phyloP scores from a whole-genome alignment of 2,113 vertebrate species.

The Psammodynastes pulverulentus region DNA sequence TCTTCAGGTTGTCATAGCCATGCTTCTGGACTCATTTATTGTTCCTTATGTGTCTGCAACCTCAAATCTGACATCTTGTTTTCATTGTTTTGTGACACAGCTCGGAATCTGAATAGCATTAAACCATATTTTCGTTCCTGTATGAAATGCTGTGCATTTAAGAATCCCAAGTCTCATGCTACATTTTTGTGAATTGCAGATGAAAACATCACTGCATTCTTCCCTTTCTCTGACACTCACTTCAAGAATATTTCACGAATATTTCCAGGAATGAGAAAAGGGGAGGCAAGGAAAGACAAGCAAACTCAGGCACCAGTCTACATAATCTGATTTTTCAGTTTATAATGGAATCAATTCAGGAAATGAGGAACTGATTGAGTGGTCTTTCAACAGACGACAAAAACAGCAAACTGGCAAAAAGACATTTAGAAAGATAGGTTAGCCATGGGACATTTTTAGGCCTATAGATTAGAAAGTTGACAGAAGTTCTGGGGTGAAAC shows the following conservation, averaged over 20 bases:
- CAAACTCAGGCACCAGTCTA: neutral
- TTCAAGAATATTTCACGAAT: neutral
- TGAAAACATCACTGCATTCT: neutral
- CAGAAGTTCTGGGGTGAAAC: neutral
- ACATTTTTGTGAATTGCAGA: neutral
- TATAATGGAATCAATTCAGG: neutral
- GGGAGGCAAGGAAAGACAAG: neutral
- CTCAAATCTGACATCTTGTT: neutral
- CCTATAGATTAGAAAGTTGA: neutral
- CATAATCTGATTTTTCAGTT: neutral
- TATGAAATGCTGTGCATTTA: neutral
- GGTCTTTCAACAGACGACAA: neutral
- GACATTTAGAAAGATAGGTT: neutral
- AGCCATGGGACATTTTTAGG: neutral
- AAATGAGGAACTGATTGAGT: neutral
- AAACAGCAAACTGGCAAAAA: neutral
- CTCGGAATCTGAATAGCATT: neutral
- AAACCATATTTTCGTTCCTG: neutral
- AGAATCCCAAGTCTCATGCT: neutral
- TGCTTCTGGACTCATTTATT: neutral
- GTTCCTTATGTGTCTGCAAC: neutral
- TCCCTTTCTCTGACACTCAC: neutral
- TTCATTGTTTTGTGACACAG: neutral
- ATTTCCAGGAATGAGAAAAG: neutral
- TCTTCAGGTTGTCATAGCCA: neutral